Percentiles rank a stretch among this genome's conserved stretches.
Conservation (phyloP, 1,140 invertebrate species). For the Asobara japonica region DNA sequence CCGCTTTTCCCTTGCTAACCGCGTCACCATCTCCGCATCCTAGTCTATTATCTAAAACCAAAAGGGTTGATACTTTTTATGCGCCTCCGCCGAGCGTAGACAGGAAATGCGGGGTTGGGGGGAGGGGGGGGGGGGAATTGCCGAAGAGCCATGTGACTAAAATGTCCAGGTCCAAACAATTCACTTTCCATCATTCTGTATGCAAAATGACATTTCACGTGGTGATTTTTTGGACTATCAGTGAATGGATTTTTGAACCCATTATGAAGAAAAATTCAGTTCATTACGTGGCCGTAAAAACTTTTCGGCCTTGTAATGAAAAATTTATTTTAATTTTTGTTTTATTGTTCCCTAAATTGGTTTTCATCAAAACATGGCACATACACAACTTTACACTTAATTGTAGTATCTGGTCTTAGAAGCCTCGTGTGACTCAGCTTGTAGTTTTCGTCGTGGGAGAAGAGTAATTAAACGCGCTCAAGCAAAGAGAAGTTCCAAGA, state of each 20-base stretch:
- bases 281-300: background rate
- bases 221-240: too few species aligned
- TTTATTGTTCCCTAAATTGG: background rate
- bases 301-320: background rate
- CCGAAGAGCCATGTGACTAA: background rate
- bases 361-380: background rate
- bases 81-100: background rate
- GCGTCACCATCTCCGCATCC: background rate
- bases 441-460: constrained; percentile 30
- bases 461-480: constrained; percentile 36
- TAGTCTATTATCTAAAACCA: background rate
- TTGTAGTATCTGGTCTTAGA: background rate
- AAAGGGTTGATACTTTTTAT: background rate
- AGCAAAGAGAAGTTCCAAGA: constrained; percentile 34
- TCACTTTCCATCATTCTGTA: too few species aligned
- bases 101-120: background rate
- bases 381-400: background rate
- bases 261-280: too few species aligned
- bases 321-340: background rate
- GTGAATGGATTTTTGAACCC: too few species aligned
- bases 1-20: background rate
- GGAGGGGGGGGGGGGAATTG: too few species aligned
- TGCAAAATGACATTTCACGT: too few species aligned
- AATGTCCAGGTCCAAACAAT: too few species aligned
- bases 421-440: constrained; percentile 30